Evolutionary conservation across 2,113 vertebrate genomes (phyloP).

Genomic region (Cyanoderma ruficeps): DNA sequence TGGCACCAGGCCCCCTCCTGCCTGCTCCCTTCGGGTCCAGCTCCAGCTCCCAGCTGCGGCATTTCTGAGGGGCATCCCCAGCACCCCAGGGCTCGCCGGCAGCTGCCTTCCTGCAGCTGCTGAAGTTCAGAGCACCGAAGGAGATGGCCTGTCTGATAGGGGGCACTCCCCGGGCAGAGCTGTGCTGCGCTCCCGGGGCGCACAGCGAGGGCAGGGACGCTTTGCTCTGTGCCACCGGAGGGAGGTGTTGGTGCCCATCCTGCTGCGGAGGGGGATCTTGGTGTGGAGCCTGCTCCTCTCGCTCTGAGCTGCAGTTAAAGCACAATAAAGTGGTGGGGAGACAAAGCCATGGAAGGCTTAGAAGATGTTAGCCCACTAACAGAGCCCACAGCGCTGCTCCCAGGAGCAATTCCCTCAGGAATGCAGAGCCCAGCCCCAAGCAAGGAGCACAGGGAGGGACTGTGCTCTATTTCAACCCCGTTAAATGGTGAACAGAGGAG

Average conservation of each 20-base stretch:
- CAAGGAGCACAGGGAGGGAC: background rate
- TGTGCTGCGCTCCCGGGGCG: background rate
- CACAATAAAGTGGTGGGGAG: background rate
- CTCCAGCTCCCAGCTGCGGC: constrained; percentile 62
- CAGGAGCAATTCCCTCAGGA: background rate
- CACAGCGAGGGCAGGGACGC: background rate
- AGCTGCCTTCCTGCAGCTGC: background rate
- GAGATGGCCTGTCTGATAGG: constrained; percentile 54
- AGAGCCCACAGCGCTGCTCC: background rate
- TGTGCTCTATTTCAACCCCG: background rate
- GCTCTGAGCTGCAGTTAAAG: constrained; percentile 52
- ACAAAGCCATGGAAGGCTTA: background rate
- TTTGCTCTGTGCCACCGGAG: background rate
- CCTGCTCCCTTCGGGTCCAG: background rate
- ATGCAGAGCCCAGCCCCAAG: fast-evolving
- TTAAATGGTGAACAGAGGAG: background rate
- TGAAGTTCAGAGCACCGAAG: constrained; percentile 43
- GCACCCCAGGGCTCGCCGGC: background rate
- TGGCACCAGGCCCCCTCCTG: background rate
- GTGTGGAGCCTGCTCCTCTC: background rate
- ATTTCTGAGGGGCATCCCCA: constrained; percentile 55
- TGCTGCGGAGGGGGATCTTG: background rate
- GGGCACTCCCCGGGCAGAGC: background rate
- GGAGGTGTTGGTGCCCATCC: background rate
- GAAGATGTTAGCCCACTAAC: background rate